Evolutionary conservation across 2,888 invertebrate genomes (phyloP), one percentile per base, ranked within the genome.

Genomic region (Teinopalpus imperialis): DNA sequence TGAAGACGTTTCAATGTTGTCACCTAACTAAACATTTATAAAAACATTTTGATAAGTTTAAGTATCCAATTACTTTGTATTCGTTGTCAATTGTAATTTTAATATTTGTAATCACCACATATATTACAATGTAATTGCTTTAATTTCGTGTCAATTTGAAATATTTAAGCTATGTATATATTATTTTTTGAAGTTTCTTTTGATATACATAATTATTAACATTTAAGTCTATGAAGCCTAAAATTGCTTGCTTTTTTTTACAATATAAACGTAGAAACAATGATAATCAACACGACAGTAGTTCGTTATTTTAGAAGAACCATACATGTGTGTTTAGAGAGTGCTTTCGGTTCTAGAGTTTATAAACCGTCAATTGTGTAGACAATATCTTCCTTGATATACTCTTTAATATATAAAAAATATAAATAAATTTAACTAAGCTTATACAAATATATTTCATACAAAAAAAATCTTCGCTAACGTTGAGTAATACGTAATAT

Each of bases 1-100:
- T 37, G 87, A 89, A 46, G 89, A 87, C 16, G 52, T 85, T 27
- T 78, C 81, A 2, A 69, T 81, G 76, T 57, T 81, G 40, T 71
- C 81, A 26, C 48, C 56, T 9, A 60, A 59, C 45, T 62, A 53
- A 55, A 5, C 18, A 29, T 29, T 9, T 7, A 13, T 23, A 40
- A 8, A n/a, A 18, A 12, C 2, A 18, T 7, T 4, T 21, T 29
- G 1, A n/a, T 6, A 20, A 9, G 3, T 21, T 43, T 13, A 26
- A 4, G 1, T 29, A 16, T 31, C 24, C 14, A 2, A 24, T 7
- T 31, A 24, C 3, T 30, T 31, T 31, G 1, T 14, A 30, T 30
- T 39, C 2, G 8, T 30, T 40, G 14, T 40, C 23, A 31, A 14
- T 31, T 40, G 14, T 20, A 13, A 31, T 16, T 9, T 35, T 12